Evolutionary conservation across 2,113 vertebrate genomes (phyloP), one percentile per base, ranked within the genome.

Genomic region (Percopsis transmontana): DNA sequence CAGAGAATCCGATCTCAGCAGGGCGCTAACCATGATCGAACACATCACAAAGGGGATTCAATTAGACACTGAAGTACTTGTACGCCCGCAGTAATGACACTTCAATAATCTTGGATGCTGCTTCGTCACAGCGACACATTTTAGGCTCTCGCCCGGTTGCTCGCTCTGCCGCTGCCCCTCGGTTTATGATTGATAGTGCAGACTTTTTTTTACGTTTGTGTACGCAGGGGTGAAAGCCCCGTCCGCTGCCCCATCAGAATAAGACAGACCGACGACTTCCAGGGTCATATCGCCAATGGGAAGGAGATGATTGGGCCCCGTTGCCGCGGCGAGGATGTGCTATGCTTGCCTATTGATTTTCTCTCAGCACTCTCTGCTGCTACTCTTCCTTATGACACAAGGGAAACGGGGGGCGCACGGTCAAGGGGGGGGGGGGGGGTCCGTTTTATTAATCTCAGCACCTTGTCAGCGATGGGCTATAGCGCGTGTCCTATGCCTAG

Each of bases 321-420:
- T 79, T 65, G 82, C 71, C 77, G 85, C 76, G 12, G 62, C 2
- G 27, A 76, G 59, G 70, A 86, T 79, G 76, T 71, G 77, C 79
- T 72, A 67, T 82, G 82, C 71, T 77, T 82, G 39, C n/a, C 66
- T 87, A 92, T 91, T 81, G 90, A 92, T 92, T 90, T 90, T 83
- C 74, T 79, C 82, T 87, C 74, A 57, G 59, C 76, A 77, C 73
- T 82, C 65, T 61, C 51, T 72, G 76, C 79, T 72, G 59, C 85
- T 86, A 67, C 75, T 84, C 75, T 90, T 87, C 83, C 82, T 87
- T 81, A 88, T 85, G 80, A 87, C 80, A 85, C 77, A 80, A 62
- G 68, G 53, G 79, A 86, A 82, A 88, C 77, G 82, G 73, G 76
- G 80, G 83, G n/a, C n/a, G 5, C 27, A 33, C 27, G 8, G 27